Evolutionary conservation across 2,113 vertebrate genomes (phyloP).

Genomic region (Psilopsiagon aurifrons): DNA sequence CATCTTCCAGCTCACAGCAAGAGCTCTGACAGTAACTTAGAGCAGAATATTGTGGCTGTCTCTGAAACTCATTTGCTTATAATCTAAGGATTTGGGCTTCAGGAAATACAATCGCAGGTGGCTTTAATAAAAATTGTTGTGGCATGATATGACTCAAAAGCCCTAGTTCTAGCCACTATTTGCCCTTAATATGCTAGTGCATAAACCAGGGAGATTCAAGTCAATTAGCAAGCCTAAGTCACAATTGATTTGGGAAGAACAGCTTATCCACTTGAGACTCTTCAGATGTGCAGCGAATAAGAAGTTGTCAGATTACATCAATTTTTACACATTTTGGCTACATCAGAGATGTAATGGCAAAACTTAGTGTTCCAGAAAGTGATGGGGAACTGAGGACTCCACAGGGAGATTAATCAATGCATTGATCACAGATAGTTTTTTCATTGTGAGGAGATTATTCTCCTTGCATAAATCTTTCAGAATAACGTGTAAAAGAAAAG

Average conservation of each 20-base stretch:
- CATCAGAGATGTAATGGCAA: background rate
- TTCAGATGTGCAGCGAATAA: conserved; percentile 32
- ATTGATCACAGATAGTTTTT: background rate
- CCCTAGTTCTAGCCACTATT: background rate
- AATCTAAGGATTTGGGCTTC: background rate
- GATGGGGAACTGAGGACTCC: background rate
- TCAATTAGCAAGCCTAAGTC: conserved; percentile 5
- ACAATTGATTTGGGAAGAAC: background rate
- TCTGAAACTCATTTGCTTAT: background rate
- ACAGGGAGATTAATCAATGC: background rate
- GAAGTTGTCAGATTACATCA: conserved; percentile 46
- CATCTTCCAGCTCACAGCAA: background rate
- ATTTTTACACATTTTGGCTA: conserved; percentile 16
- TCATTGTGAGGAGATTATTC: background rate
- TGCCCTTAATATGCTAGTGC: background rate
- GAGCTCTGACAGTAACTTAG: background rate
- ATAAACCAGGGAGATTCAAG: background rate
- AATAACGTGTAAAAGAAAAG: background rate
- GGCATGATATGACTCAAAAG: background rate
- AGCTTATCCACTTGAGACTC: conserved; percentile 23
- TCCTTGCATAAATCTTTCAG: background rate
- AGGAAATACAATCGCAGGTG: background rate
- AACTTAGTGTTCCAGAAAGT: background rate
- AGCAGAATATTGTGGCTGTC: background rate
- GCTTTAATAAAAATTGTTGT: background rate